Evolutionary conservation across 2,797 vertebrate species (phyloP), one percentile per base, ranked within the genome.

Genomic region (Anas capensis): DNA sequence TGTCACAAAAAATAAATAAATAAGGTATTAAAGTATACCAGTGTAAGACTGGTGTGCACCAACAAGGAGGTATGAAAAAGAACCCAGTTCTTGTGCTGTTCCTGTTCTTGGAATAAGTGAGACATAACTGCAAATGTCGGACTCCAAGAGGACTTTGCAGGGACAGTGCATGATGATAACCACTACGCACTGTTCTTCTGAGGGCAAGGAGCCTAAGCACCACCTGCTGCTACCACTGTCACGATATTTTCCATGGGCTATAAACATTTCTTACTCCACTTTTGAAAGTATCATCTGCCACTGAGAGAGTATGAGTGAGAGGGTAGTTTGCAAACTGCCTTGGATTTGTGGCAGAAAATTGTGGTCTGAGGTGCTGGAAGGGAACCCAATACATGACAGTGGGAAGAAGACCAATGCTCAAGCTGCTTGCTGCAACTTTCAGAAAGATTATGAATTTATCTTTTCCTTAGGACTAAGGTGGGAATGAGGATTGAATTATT

Each of bases 401-500:
- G 5, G 29, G 26, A 69, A 31, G 14, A 56, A 14, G 5, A 68
- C 7, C 15, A 83, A 29, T 2, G 4, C 40, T 78, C 61, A 42
- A 60, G 27, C 8, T 71, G 27, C 49, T 71, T 20, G 36, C 49
- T 60, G 18, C 33, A 78, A 44, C 77, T 78, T 82, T 16, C 33
- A 72, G 54, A 72, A 71, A 46, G 56, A 26, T 58, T 51, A 56
- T 38, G 9, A 69, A 70, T 79, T 70, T 86, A 42, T 66, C n/a
- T 76, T 84, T 84, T 79, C 54, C 46, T 84, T 65, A 68, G 13
- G 10, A 19, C 17, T 72, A 51, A 66, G 49, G 10, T 72, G 65
- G 84, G 58, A 44, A 83, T 29, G 40, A 78, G 40, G 16, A 16
- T 34, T 90, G 73, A 95, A 86, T 82, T 93, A 86, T 93, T 96